Conservation (phyloP, 2,113 vertebrate genomes). For the Myanophis thanlyinensis region DNA sequence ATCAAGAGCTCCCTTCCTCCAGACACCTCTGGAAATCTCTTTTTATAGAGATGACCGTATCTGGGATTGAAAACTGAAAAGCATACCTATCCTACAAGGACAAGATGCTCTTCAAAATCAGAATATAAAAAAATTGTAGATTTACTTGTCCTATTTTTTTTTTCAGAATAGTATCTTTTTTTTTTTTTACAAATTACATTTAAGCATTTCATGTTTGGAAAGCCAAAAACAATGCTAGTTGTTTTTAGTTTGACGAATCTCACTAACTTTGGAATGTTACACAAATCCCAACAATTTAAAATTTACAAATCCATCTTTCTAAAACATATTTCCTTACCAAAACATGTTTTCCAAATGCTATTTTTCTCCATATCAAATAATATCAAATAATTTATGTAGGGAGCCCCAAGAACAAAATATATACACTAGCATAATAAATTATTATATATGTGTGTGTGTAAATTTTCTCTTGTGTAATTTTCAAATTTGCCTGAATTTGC, state of each 20-base stretch:
- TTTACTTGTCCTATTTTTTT: not conserved
- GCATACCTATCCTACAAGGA: not conserved
- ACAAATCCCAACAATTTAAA: not conserved
- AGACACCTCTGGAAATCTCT: not conserved
- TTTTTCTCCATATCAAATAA: not conserved
- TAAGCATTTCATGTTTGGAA: not conserved
- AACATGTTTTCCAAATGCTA: not conserved
- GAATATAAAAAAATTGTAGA: fast-evolving
- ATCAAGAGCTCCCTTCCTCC: too few species aligned
- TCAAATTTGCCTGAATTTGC: not conserved
- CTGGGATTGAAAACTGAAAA: not conserved
- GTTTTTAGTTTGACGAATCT: not conserved
- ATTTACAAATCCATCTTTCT: not conserved
- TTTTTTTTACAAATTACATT: fast-evolving
- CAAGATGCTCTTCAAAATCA: not conserved
- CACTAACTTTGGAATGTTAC: not conserved
- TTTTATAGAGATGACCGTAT: not conserved
- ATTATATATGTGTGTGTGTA: not conserved
- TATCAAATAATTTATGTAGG: not conserved
- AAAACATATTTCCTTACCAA: not conserved
- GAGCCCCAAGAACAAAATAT: not conserved
- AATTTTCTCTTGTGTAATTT: not conserved
- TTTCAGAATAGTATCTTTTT: not conserved
- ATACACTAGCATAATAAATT: not conserved
- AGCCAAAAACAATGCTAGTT: not conserved